Evolutionary conservation across 1,140 invertebrate species (phyloP).

Genomic region (Zaprionus kolodkinae): DNA sequence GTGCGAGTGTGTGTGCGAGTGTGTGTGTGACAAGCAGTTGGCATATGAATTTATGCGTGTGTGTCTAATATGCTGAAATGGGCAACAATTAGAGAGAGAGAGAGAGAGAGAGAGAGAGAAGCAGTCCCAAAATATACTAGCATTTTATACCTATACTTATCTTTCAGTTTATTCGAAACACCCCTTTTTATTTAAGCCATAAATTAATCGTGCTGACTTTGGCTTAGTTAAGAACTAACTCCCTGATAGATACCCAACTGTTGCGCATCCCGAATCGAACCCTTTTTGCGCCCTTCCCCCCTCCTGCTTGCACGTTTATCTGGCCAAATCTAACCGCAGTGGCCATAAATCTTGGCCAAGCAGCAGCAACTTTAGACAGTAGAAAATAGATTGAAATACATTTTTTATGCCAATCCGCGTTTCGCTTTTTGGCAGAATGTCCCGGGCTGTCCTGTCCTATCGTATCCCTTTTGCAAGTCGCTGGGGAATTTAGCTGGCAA

Average conservation of each 20-base stretch:
- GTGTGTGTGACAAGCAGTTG: constrained; percentile 46
- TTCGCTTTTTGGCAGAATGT: constrained; percentile 29
- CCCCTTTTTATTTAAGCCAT: background rate
- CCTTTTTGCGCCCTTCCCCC: constrained; percentile 54
- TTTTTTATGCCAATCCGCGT: constrained; percentile 61
- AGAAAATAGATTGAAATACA: constrained; percentile 75
- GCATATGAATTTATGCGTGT: constrained; percentile 58
- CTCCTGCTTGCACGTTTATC: background rate
- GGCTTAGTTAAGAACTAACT: constrained; percentile 4
- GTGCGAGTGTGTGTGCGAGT: constrained; percentile 38
- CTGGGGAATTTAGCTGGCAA: constrained; percentile 52
- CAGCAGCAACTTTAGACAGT: constrained; percentile 54
- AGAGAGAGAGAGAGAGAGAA: background rate
- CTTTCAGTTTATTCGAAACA: background rate
- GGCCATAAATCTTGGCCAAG: constrained; percentile 65
- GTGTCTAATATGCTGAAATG: constrained; percentile 28
- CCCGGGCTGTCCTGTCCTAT: background rate
- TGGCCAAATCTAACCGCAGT: constrained; percentile 63
- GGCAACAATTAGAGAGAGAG: background rate
- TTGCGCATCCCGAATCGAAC: constrained; percentile 56
- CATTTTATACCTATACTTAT: background rate
- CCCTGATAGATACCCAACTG: constrained; percentile 44
- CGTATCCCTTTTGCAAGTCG: constrained; percentile 11
- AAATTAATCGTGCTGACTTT: constrained; percentile 2
- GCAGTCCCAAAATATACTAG: background rate